Percentiles rank a stretch among this genome's conserved stretches.
phyloP scores from a whole-genome alignment of 2,888 invertebrate genomes.

The Epinotia ramella region DNA sequence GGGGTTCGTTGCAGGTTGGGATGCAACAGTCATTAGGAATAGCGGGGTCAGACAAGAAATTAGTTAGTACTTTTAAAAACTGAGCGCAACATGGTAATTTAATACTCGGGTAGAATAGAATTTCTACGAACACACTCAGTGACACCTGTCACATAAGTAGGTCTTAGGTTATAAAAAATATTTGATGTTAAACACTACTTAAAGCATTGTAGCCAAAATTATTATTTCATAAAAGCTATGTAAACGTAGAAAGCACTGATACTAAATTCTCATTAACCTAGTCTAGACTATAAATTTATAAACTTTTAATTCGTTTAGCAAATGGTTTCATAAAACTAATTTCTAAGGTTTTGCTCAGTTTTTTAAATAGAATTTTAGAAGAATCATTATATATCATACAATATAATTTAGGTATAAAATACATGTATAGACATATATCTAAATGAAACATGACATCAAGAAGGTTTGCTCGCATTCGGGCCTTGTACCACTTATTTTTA shows the following conservation, averaged over 20 bases:
- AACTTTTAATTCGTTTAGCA: not conserved
- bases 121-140: not conserved
- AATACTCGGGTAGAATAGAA: not conserved
- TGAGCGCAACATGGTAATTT: conserved; percentile 22
- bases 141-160: not conserved
- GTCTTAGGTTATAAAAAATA: not conserved
- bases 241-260: not conserved
- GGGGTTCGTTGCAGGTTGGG: conserved; percentile 40
- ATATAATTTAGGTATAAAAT: conserved; percentile 26
- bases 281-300: not conserved
- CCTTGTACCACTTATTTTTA: conserved; percentile 26
- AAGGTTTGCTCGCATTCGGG: conserved; percentile 49
- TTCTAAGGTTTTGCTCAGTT: conserved; percentile 32
- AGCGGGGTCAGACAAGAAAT: conserved; percentile 33
- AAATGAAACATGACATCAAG: conserved; percentile 36
- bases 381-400: conserved; percentile 18
- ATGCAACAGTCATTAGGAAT: conserved; percentile 35
- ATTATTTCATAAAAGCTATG: not conserved
- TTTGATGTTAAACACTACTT: not conserved
- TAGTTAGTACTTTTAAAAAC: conserved; percentile 26
- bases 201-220: not conserved
- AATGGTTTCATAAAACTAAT: not conserved
- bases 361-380: conserved; percentile 31
- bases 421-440: conserved; percentile 32
- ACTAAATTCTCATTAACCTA: not conserved